Base-by-base conservation (phyloP, 2,888 invertebrate species). In the Scaptomyza polygonia region DNA sequence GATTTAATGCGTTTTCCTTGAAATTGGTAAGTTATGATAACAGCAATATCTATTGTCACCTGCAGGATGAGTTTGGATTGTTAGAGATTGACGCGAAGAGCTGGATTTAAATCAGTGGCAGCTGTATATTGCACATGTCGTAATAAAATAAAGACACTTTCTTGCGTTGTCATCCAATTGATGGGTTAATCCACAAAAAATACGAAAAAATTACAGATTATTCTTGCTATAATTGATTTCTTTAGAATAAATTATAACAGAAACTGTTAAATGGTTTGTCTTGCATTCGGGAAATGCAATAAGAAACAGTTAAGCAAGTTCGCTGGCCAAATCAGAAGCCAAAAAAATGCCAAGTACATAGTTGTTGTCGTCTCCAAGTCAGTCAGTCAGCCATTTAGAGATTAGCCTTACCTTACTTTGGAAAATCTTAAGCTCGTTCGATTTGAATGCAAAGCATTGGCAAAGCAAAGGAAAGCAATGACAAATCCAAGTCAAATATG, bases 401-500 rank as follows among this genome's bases (percentile, higher is more conserved):
- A 86, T 83, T 83, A 86, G 84, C 63, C 66, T 48, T 79, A 71
- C 61, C 63, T 73, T 68, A 59, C 68, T 67, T 71, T 63, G 58
- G 66, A 44, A 83, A 83, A 83, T 83, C 82, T 85, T 86, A 83
- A 83, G 86, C 86, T 72, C 64, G 66, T 86, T 83, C 83, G 77
- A 86, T 83, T 83, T 80, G 67, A 74, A 68, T 77, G 49, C 66
- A 54, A 58, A 44, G 30, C 59, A 57, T 64, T 71, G 70, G 45
- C 32, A 43, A 51, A 43, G 48, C 42, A 47, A 65, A 70, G 42
- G 32, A 65, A 72, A 62, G 74, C 79, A 78, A 77, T 78, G 88
- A 86, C 88, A 88, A 88, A 89, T 88, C 88, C 88, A 87, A 88
- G 88, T 88, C 84, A 88, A 83, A 86, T 82, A 86, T 81, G 79